These are phyloP conservation scores for Scaptomyza montana DNA, from an alignment of 1,140 invertebrate species.

Conservation along the genomic window DNA sequence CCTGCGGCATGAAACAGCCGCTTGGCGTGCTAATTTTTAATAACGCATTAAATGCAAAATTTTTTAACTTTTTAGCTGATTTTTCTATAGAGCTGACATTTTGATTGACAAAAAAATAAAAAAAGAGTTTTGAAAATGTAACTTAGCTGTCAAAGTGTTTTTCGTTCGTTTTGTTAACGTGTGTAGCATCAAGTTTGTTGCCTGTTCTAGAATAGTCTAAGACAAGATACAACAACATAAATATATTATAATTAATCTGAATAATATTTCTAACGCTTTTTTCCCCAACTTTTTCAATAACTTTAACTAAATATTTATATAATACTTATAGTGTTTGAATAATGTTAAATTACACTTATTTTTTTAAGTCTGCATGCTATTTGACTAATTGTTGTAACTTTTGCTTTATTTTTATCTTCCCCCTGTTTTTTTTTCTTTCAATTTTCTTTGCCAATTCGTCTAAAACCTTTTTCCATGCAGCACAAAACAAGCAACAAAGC, in stretches of 20 bases:
- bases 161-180: slow-evolving; percentile 18
- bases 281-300: slow-evolving; percentile 31
- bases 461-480: slow-evolving; percentile 74
- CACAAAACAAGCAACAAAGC: slow-evolving; percentile 79
- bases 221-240: slow-evolving; percentile 38
- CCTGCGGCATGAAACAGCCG: slow-evolving; percentile 32
- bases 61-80: slow-evolving; percentile 5
- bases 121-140: slow-evolving; percentile 18
- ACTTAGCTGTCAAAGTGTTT: slow-evolving; percentile 13
- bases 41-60: slow-evolving; percentile 1
- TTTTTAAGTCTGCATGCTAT: slow-evolving; percentile 54
- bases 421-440: slow-evolving; percentile 17
- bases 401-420: slow-evolving; percentile 65
- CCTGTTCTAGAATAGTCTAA: slow-evolving; percentile 42
- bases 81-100: slow-evolving; percentile 22
- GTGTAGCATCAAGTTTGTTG: slow-evolving; percentile 30
- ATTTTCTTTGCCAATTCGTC: slow-evolving; percentile 39
- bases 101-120: slow-evolving; percentile 3
- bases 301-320: slow-evolving; percentile 21
- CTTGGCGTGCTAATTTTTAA: background rate
- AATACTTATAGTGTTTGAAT: slow-evolving; percentile 1
- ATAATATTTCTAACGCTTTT: slow-evolving; percentile 26
- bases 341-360: background rate
- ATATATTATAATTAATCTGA: background rate
- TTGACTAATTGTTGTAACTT: slow-evolving; percentile 66